Evolutionary conservation across 2,113 vertebrate genomes (phyloP), one percentile per base, ranked within the genome.

Genomic region (Ptilorrhoa leucosticta): DNA sequence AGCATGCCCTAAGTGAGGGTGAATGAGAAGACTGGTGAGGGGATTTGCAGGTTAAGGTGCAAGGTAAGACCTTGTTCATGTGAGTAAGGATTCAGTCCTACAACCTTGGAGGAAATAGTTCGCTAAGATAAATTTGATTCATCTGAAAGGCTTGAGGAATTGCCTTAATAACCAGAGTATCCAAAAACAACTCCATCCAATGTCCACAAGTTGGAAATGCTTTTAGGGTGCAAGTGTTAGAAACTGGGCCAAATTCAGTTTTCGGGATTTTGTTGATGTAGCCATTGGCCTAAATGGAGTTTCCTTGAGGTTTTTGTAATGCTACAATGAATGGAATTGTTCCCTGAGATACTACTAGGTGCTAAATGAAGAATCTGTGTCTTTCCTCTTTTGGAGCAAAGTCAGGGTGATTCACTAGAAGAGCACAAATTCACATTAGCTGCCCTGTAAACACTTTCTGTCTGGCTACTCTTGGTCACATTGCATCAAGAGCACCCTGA

Each of bases 31-130:
- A 42, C 76, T 23, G 68, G 33, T 37, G 83, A 90, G 71, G 44
- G 90, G 83, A 95, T 92, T 68, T 93, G 56, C 44, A 83, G 73
- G 78, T 91, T 91, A 72, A 82, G 65, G 53, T 87, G 57, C 81
- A 85, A 93, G 61, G 80, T 48, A 71, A 92, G 31, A 71, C 21
- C 73, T 86, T 93, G 70, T 66, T 90, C 31, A 2, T 65, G 35
- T 75, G 56, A 64, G 33, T 27, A 85, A 76, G 53, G 66, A 69
- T 33, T 56, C 42, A 80, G 77, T 83, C 54, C 51, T 35, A 26
- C n/a, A 80, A 21, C 26, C 35, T 39, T 77, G 72, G 65, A 75
- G 3, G 4, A 91, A 82, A 48, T 4, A 54, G 48, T 73, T 83
- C 58, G 17, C 42, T 56, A 26, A 80, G 63, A 88, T 51, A 48